Conservation (phyloP, 2,888 invertebrate genomes). For the Ephialtes manifestator region DNA sequence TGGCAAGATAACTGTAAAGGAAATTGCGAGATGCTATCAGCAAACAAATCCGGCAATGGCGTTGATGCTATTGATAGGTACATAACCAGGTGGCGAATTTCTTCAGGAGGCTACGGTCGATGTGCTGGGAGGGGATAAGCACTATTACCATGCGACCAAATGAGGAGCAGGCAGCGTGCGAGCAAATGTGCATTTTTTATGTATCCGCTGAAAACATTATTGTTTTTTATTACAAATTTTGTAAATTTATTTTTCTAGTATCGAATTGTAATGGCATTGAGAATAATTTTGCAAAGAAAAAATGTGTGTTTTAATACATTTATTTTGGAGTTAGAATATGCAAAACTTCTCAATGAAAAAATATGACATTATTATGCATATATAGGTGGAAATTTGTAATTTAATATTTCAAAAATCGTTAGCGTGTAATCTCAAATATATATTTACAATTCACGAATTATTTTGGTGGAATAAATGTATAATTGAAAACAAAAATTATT, state of each 20-base stretch:
- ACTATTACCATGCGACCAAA: not conserved
- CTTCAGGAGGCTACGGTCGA: not conserved
- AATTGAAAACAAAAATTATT: not conserved
- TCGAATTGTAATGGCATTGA: no score
- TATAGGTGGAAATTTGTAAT: not conserved
- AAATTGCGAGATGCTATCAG: constrained; percentile 42
- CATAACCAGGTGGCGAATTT: not conserved
- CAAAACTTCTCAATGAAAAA: not conserved
- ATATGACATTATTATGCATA: not conserved
- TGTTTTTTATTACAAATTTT: not conserved
- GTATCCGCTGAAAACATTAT: not conserved
- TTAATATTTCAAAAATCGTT: not conserved
- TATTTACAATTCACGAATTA: no score
- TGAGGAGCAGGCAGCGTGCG: not conserved
- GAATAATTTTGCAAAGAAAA: no score
- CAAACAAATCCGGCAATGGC: constrained; percentile 46
- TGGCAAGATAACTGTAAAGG: constrained; percentile 53
- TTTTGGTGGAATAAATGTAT: not conserved
- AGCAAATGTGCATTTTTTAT: not conserved
- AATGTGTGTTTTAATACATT: not conserved
- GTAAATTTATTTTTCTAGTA: no score
- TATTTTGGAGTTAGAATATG: not conserved
- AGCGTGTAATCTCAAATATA: no score
- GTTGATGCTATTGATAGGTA: constrained; percentile 42
- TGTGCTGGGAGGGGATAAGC: not conserved